phyloP scores from a whole-genome alignment of 2,113 vertebrate genomes.

The Macquaria ambigua region DNA sequence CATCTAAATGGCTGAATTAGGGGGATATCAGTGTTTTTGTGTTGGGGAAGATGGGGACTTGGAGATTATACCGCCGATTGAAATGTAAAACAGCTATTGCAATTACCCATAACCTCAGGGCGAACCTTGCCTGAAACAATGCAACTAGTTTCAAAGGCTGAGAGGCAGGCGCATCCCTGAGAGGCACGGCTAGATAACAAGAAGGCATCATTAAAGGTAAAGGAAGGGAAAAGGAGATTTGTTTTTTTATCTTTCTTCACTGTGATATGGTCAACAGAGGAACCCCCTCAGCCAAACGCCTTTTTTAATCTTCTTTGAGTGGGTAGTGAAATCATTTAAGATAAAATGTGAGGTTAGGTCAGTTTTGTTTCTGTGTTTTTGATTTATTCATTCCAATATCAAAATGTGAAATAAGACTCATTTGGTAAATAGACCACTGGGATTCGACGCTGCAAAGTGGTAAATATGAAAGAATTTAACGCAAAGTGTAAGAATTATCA shows the following conservation, averaged over 20 bases:
- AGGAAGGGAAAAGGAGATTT: conserved; percentile 46
- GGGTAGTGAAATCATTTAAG: conserved; percentile 50
- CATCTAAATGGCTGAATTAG: conserved; percentile 70
- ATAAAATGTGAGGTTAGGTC: conserved; percentile 40
- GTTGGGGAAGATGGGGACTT: conserved; percentile 68
- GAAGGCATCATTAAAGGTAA: conserved; percentile 75
- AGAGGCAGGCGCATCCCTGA: conserved; percentile 70
- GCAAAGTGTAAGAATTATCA: not conserved
- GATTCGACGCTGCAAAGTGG: not conserved
- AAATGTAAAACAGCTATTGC: conserved; percentile 82
- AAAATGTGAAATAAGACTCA: conserved; percentile 30
- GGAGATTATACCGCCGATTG: conserved; percentile 75
- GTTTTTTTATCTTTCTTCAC: conserved; percentile 45
- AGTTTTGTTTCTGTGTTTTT: conserved; percentile 45
- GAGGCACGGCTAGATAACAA: conserved; percentile 73
- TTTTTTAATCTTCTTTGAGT: conserved; percentile 43
- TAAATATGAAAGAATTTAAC: not conserved
- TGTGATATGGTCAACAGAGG: conserved; percentile 50
- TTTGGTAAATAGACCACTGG: conserved; percentile 24
- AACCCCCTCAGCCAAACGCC: conserved; percentile 40
- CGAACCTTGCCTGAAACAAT: conserved; percentile 82
- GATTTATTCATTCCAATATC: conserved; percentile 47
- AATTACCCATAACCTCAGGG: conserved; percentile 82
- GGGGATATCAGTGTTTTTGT: conserved; percentile 76
- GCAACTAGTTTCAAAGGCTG: conserved; percentile 79